phyloP scores from a whole-genome alignment of 2,888 invertebrate species.

The Harpagoxenus sublaevis region DNA sequence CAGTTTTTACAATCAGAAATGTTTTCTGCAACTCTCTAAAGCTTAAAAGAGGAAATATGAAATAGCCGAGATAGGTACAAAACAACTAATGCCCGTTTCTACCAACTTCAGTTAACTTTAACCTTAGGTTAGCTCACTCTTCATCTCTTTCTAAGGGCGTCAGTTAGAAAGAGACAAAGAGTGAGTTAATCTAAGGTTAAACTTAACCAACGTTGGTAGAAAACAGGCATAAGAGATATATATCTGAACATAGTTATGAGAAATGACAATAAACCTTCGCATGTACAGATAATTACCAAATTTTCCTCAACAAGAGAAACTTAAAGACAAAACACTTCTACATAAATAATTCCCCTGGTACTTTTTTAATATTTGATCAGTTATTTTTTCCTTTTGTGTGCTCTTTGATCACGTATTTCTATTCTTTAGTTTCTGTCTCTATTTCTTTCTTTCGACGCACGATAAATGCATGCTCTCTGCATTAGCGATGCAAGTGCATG shows the following conservation, averaged over 20 bases:
- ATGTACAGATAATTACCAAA: neutral
- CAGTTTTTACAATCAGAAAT: neutral
- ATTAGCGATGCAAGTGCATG: constrained; percentile 37
- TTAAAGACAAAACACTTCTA: constrained; percentile 2
- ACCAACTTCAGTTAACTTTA: too few relatives aligned
- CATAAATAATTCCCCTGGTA: neutral
- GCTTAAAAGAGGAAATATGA: neutral
- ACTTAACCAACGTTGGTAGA: too few relatives aligned
- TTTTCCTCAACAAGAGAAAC: neutral
- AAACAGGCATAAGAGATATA: neutral
- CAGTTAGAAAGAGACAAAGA: too few relatives aligned
- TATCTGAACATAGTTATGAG: neutral
- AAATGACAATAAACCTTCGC: neutral
- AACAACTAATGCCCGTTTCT: neutral
- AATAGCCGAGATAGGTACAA: neutral
- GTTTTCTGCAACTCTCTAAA: constrained; percentile 13
- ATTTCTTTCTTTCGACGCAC: constrained; percentile 47
- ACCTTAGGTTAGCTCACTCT: too few relatives aligned
- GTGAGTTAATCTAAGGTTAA: too few relatives aligned
- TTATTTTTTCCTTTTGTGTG: neutral
- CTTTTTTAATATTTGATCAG: neutral
- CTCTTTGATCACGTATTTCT: constrained; percentile 1
- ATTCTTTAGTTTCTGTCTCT: constrained; percentile 28
- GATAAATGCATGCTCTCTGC: constrained; percentile 54
- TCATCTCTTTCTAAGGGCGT: too few relatives aligned